phyloP scores from a whole-genome alignment of 2,797 vertebrate species.

The Cyprinodon diabolis region DNA sequence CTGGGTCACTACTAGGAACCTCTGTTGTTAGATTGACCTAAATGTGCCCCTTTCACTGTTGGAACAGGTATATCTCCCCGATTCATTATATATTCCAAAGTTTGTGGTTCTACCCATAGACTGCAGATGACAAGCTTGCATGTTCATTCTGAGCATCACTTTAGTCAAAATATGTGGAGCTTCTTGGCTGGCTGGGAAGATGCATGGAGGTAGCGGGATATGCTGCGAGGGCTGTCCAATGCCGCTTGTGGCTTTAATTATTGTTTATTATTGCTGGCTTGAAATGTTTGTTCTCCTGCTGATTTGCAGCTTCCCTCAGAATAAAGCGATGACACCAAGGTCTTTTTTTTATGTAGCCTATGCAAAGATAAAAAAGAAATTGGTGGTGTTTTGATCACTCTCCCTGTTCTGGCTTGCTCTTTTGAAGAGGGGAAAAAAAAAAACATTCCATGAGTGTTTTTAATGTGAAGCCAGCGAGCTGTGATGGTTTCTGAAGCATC shows the following conservation, averaged over 20 bases:
- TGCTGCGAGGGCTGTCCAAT: too few relatives aligned
- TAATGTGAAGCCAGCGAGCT: constrained; percentile 21
- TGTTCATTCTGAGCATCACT: too few relatives aligned
- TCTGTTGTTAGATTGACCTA: too few relatives aligned
- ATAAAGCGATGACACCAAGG: constrained; percentile 62
- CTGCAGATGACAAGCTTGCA: too few relatives aligned
- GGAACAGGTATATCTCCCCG: too few relatives aligned
- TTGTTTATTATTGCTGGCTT: constrained; percentile 17
- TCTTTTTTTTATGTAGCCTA: constrained; percentile 49
- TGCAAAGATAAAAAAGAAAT: constrained; percentile 32
- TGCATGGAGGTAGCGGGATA: too few relatives aligned
- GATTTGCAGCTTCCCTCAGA: constrained; percentile 20
- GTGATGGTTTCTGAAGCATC: constrained; percentile 36
- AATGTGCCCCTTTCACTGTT: too few relatives aligned
- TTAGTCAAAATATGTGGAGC: too few relatives aligned
- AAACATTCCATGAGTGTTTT: constrained; percentile 63
- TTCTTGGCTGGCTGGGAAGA: too few relatives aligned
- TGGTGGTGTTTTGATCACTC: constrained; percentile 53
- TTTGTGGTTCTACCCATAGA: too few relatives aligned
- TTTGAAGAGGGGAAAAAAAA: constrained; percentile 17
- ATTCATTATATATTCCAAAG: too few relatives aligned
- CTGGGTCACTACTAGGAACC: too few relatives aligned
- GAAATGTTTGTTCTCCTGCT: constrained; percentile 36
- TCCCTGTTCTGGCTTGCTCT: constrained; percentile 75
- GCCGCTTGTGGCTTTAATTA: background rate